These are phyloP conservation scores for Leguminivora glycinivorella DNA, from an alignment of 1,140 invertebrate genomes.

Conservation along the genomic window DNA sequence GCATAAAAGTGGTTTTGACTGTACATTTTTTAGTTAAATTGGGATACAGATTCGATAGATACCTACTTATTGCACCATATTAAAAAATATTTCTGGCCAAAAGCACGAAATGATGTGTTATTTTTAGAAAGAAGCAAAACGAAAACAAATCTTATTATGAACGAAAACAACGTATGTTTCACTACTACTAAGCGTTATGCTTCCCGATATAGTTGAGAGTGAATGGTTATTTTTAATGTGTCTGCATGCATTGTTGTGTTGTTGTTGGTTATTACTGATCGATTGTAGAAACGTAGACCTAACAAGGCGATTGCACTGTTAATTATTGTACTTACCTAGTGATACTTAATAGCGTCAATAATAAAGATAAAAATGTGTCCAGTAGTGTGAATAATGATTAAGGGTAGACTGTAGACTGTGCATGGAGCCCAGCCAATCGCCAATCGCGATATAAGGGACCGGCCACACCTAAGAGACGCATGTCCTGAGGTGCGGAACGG, in stretches of 20 bases:
- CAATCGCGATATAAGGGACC: too few relatives aligned
- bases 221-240: not conserved
- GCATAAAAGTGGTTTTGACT: too few relatives aligned
- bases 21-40: too few relatives aligned
- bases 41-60: too few relatives aligned
- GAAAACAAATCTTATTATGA: not conserved
- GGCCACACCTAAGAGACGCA: too few relatives aligned
- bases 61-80: too few relatives aligned
- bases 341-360: not conserved
- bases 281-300: constrained; percentile 3
- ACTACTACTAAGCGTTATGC: not conserved
- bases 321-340: not conserved
- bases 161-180: not conserved
- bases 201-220: not conserved
- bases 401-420: too few relatives aligned
- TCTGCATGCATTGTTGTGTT: not conserved
- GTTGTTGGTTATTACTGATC: not conserved
- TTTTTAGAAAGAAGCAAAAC: too few relatives aligned
- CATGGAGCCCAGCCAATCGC: too few relatives aligned
- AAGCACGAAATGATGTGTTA: too few relatives aligned
- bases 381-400: not conserved
- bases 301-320: not conserved
- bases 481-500: too few relatives aligned
- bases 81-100: too few relatives aligned
- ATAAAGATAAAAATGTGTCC: not conserved